These are phyloP conservation scores for Heteromormyrus szaboi DNA, from an alignment of 2,797 vertebrate species.

Conservation along the genomic window DNA sequence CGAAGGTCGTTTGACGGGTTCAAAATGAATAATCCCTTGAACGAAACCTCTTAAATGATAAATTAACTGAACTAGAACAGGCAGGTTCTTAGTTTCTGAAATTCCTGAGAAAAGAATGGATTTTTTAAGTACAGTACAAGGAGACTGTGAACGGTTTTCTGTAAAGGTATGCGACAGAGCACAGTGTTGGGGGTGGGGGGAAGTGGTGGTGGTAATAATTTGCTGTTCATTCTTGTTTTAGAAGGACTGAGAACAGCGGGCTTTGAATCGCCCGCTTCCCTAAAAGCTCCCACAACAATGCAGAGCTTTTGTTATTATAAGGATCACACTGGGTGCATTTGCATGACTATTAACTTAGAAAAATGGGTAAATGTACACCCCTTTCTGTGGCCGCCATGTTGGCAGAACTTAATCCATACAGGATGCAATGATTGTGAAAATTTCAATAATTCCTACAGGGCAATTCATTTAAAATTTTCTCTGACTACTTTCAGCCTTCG, in stretches of 20 bases:
- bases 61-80: conserved; percentile 55
- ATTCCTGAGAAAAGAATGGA: background rate
- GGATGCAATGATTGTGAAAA: background rate
- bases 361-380: background rate
- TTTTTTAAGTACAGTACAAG: background rate
- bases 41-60: conserved; percentile 50
- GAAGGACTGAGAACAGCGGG: background rate
- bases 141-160: background rate
- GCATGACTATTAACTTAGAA: background rate
- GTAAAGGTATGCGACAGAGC: background rate
- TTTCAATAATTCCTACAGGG: conserved; percentile 29
- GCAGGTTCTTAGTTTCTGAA: conserved; percentile 34
- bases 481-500: conserved; percentile 45
- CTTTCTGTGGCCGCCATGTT: background rate
- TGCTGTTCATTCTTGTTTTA: background rate
- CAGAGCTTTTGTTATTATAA: background rate
- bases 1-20: conserved; percentile 25
- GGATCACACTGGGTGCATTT: background rate
- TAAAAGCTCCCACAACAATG: background rate
- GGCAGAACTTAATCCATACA: background rate
- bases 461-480: conserved; percentile 46
- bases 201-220: background rate
- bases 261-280: background rate
- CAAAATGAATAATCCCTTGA: conserved; percentile 51
- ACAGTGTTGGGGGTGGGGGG: background rate